Evolutionary conservation across 2,113 vertebrate species (phyloP).

Genomic region (Notarius quadriscutis): DNA sequence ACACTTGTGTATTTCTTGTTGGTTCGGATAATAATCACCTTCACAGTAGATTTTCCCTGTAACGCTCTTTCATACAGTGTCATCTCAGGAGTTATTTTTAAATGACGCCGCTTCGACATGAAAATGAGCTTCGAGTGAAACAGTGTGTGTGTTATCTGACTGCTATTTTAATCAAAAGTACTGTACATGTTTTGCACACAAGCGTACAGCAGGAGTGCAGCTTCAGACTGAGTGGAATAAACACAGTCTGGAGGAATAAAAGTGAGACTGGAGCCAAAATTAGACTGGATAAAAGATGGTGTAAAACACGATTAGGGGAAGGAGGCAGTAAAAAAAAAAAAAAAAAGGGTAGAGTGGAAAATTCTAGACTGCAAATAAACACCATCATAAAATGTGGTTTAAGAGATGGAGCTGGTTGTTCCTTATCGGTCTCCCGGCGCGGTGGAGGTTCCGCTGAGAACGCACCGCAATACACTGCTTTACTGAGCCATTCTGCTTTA

Average conservation of each 20-base stretch:
- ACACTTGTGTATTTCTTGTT: too few species aligned
- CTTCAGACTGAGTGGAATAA: background rate
- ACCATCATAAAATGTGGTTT: constrained; percentile 15
- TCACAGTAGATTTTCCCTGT: background rate
- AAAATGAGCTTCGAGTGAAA: background rate
- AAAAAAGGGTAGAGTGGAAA: constrained; percentile 13
- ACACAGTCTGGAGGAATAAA: constrained; percentile 27
- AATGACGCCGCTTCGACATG: constrained; percentile 26
- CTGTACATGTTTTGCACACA: constrained; percentile 21
- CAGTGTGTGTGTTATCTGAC: background rate
- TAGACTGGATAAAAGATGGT: constrained; percentile 1
- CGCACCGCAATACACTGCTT: constrained; percentile 53
- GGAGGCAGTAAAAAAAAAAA: background rate
- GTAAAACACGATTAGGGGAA: constrained; percentile 22
- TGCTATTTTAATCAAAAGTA: constrained; percentile 23
- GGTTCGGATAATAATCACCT: background rate
- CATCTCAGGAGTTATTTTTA: constrained; percentile 35
- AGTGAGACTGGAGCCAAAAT: constrained; percentile 10
- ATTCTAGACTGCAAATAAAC: constrained; percentile 14
- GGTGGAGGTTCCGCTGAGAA: background rate
- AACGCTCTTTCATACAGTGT: constrained; percentile 12
- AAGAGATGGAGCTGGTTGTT: constrained; percentile 7
- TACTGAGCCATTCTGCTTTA: constrained; percentile 40
- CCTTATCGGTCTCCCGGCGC: constrained; percentile 34
- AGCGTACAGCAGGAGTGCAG: constrained; percentile 1